Conservation (phyloP, 2,888 invertebrate genomes). For the Nemapogon koenigi region DNA sequence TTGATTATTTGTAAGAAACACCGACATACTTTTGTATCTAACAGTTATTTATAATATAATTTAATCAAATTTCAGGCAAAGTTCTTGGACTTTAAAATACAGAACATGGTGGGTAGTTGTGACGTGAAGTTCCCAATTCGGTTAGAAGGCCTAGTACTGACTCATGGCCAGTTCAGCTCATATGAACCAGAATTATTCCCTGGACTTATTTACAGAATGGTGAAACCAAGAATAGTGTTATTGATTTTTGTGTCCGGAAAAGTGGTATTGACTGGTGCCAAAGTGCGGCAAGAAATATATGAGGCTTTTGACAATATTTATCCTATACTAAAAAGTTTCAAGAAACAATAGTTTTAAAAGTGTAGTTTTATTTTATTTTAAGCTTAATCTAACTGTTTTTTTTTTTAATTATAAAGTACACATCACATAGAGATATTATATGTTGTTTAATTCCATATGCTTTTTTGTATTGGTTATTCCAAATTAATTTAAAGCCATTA, state of each 20-base stretch:
- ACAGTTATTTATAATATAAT: too few species aligned
- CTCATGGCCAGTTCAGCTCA: constrained; percentile 78
- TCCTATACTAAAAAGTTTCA: constrained; percentile 94
- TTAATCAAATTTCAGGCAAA: constrained; percentile 74
- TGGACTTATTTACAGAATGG: constrained; percentile 97
- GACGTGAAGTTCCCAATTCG: constrained; percentile 80
- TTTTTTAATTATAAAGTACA: too few species aligned
- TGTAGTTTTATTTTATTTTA: too few species aligned
- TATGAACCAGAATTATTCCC: constrained; percentile 99
- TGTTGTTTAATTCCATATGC: too few species aligned
- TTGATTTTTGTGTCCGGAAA: constrained; percentile 99
- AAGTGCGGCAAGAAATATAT: constrained; percentile 91
- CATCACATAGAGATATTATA: too few species aligned
- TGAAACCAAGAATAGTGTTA: constrained; percentile 95
- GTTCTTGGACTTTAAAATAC: constrained; percentile 83
- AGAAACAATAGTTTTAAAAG: constrained; percentile 73
- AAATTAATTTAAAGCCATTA: too few species aligned
- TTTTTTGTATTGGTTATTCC: too few species aligned
- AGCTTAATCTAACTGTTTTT: too few species aligned
- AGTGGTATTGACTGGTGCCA: constrained; percentile 97
- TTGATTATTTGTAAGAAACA: too few species aligned
- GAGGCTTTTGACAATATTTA: constrained; percentile 97
- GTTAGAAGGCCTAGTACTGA: constrained; percentile 75
- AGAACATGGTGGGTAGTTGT: constrained; percentile 81
- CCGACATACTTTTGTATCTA: too few species aligned